Evolutionary conservation across 1,140 invertebrate genomes (phyloP), one percentile per base, ranked within the genome.

Genomic region (Lepidurus arcticus): DNA sequence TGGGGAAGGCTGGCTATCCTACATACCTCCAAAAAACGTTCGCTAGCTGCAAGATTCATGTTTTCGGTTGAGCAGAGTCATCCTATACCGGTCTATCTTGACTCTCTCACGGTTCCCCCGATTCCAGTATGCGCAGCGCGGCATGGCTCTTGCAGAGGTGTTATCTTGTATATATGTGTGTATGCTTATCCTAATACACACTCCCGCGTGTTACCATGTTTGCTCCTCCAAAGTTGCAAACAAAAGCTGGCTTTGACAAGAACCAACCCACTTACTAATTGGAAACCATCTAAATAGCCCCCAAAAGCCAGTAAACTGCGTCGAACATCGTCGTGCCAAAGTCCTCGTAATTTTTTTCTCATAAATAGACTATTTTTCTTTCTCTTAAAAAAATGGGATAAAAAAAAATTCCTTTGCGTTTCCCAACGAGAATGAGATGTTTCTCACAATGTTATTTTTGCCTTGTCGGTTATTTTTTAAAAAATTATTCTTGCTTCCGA

Each of bases 221-320:
- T 65, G 53, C 53, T 65, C 16, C 53, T 13, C 53, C 53, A 21
- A 16, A 11, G 53, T 65, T 65, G 53, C 53, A 65, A 65, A 65
- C 53, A 65, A 65, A 65, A 65, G 53, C 53, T 65, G 53, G 53
- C 53, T 65, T 65, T 65, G 53, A 65, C 53, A 65, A 65, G 53
- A 65, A 65, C 53, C 53, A 65, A 65, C 53, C 53, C 53, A 65
- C 53, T 65, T 65, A 65, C 53, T 65, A 65, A 65, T 65, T 65
- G 53, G 53, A 65, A 65, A 65, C 53, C 53, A 65, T 65, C 53
- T 65, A 65, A 65, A 65, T 21, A 65, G 53, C 53, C 6, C 53
- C 13, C 53, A 7, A 65, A 65, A 65, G 21, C 16, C 53, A 65
- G 53, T 65, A n/a, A n/a, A 65, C 53, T 65, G 53, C 21, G 53